These are phyloP conservation scores for Heliconius himera DNA, from an alignment of 1,140 invertebrate species.

Conservation along the genomic window DNA sequence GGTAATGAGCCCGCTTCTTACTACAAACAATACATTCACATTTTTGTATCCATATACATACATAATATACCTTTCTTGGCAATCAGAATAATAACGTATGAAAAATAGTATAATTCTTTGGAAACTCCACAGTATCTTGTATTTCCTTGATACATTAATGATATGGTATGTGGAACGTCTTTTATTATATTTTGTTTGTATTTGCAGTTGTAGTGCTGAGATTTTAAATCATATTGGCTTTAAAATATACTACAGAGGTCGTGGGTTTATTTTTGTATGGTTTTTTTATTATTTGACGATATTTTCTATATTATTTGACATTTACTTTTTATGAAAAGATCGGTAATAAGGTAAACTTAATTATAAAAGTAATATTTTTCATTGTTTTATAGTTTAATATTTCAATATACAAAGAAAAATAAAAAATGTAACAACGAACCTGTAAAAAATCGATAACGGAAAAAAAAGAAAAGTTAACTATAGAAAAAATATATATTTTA, in stretches of 20 bases:
- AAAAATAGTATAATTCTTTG: conserved; percentile 19
- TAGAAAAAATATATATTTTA: too few relatives aligned
- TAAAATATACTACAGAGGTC: neutral
- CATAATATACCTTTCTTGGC: conserved; percentile 21
- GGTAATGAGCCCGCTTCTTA: conserved; percentile 31
- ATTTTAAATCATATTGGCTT: neutral
- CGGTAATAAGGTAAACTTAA: too few relatives aligned
- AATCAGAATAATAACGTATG: conserved; percentile 33
- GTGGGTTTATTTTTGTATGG: neutral
- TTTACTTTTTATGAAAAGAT: too few relatives aligned
- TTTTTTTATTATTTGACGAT: neutral
- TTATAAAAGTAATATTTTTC: too few relatives aligned
- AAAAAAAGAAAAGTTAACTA: too few relatives aligned
- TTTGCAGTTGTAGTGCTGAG: neutral
- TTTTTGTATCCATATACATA: neutral
- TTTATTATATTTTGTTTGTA: conserved; percentile 11
- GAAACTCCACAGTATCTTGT: neutral
- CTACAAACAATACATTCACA: neutral
- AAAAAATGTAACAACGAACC: too few relatives aligned
- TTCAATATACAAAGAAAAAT: too few relatives aligned
- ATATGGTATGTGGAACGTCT: neutral
- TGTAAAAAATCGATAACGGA: too few relatives aligned
- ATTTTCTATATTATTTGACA: neutral
- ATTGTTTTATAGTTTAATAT: too few relatives aligned
- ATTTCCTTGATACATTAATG: neutral